Base-by-base conservation (phyloP, 2,888 invertebrate genomes). In the Blera fallax region DNA sequence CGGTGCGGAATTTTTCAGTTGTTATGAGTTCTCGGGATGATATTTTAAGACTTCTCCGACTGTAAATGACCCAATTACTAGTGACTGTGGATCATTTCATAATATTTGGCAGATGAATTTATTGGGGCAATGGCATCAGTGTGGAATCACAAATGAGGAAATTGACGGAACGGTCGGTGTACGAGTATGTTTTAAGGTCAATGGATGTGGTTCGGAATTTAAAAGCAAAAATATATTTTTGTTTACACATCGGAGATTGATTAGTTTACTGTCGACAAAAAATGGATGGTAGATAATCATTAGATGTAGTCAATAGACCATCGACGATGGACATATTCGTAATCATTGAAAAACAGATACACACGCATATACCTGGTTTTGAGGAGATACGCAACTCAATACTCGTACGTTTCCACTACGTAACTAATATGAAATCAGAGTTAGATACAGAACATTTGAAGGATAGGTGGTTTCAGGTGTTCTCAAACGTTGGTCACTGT, bases 51-150 rank as follows among this genome's bases (percentile, higher is more conserved):
- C 56, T 56, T 27, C 56, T 34, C 56, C 45, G 64, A 27, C 16
- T 65, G 43, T 32, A 65, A 65, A 65, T 56, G 65, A 76, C 74
- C 74, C 65, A 76, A 65, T 76, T 76, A 34, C 56, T 56, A 1
- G 16, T 37, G 62, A 62, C 40, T 64, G 43, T 16, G 40, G 14
- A 32, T 45, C 29, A 18, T 77, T 77, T 69, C 77, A 50, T 52
- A 69, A 77, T 40, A 69, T 77, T 77, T 77, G 76, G 67, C 76
- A 77, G 67, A 50, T 37, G 27, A 34, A 21, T 67, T 77, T 77
- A 77, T 77, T 77, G 60, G 77, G 60, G 50, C 77, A 77, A 77
- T 77, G 77, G 77, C 76, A 67, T 45, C 67, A 58, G 21, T 29
- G 50, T 60, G 27, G 50, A 29, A 62, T 45, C 45, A n/a, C 43